Percentiles rank a stretch among this genome's conserved stretches.
phyloP scores from a whole-genome alignment of 2,888 invertebrate species.

The Myopa tessellatipennis region DNA sequence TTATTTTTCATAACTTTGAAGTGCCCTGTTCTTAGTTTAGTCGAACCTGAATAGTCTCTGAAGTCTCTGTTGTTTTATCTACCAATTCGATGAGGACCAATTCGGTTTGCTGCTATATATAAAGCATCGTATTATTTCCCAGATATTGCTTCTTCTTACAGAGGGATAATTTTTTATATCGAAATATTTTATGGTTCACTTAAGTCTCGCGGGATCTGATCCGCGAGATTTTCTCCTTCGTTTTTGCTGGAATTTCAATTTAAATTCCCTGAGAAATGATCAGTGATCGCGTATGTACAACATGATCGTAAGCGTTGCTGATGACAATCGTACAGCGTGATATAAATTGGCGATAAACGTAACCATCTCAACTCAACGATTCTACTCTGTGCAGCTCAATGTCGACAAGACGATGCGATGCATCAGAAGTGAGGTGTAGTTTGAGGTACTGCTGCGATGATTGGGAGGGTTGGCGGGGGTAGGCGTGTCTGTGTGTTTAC shows the following conservation, averaged over 20 bases:
- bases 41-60: too few relatives aligned
- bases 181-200: too few relatives aligned
- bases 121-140: too few relatives aligned
- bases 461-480: conserved; percentile 8
- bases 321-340: conserved; percentile 12
- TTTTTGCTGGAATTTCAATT: conserved; percentile 13
- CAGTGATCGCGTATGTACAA: neutral
- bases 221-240: neutral
- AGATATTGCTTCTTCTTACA: too few relatives aligned
- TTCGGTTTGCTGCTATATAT: too few relatives aligned
- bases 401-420: neutral
- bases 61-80: too few relatives aligned
- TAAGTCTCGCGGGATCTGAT: too few relatives aligned
- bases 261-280: neutral
- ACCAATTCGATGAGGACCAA: too few relatives aligned
- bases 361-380: neutral
- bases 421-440: neutral
- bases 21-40: too few relatives aligned
- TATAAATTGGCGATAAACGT: conserved; percentile 6
- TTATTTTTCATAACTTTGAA: too few relatives aligned
- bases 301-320: conserved; percentile 2
- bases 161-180: too few relatives aligned
- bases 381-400: neutral
- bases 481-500: conserved; percentile 7
- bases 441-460: neutral